Evolutionary conservation across 2,888 invertebrate species (phyloP), one percentile per base, ranked within the genome.

Genomic region (Erebia ligea): DNA sequence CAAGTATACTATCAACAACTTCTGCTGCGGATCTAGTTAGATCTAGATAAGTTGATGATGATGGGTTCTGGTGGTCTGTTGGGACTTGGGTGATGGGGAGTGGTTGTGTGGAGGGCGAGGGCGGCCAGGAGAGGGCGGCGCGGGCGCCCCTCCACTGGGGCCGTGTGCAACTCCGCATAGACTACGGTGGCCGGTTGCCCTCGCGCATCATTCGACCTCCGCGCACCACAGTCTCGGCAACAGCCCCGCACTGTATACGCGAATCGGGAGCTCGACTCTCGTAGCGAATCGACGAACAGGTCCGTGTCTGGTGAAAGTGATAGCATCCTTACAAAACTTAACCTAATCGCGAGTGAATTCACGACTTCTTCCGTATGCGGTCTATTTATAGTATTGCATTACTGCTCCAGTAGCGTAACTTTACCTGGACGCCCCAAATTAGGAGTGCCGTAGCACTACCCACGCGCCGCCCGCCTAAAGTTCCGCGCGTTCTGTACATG

Each of bases 341-440:
- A 78, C 78, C 78, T 79, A 84, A 84, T 80, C 90, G 88, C 86
- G 88, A 87, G 93, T 91, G 92, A 84, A 82, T 84, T 84, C 80
- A 82, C 82, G 84, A 84, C 86, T 87, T 83, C 86, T 84, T 87
- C 85, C 85, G 78, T 82, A 86, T 87, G 88, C 85, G 79, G 80
- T 82, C 89, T 93, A 93, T 90, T 86, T 87, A 86, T 92, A 92
- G 90, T 85, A 82, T 81, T 91, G 90, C 90, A 91, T 82, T 82
- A 76, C 79, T 82, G 80, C 88, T 92, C 91, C 91, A 91, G 90
- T 84, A 74, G 80, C 83, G 93, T 92, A 92, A 92, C 90, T 91
- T 92, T 92, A 93, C 93, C 93, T 93, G 93, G 86, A 90, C 89
- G 86, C 83, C 86, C 94, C 92, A 94, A 94, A 94, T 94, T 94